A percentile compares a stretch with the other conserved stretches of the same genome.
These are phyloP conservation scores for Chloroceryle inda DNA, from an alignment of 2,797 vertebrate species.

Conservation along the genomic window DNA sequence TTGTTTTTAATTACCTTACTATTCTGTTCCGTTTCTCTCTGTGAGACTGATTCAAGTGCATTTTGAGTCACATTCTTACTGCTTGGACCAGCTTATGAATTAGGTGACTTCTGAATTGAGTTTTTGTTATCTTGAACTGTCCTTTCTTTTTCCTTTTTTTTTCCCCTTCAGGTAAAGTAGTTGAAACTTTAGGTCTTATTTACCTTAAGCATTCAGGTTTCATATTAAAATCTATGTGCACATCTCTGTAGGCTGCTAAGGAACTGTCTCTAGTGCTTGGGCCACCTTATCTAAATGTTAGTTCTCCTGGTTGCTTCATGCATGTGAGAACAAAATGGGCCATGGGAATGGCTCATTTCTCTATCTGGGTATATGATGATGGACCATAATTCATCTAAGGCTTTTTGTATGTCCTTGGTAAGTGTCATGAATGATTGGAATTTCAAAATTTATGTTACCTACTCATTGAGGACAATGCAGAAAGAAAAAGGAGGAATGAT, in stretches of 20 bases:
- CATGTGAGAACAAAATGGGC: background rate
- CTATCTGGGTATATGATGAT: background rate
- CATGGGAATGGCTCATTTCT: background rate
- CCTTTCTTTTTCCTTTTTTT: background rate
- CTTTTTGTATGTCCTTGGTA: background rate
- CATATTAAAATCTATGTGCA: background rate
- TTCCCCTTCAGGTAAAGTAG: background rate
- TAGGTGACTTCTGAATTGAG: background rate
- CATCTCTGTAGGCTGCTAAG: fast-evolving
- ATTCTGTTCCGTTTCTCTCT: background rate
- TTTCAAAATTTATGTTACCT: background rate
- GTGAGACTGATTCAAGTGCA: background rate
- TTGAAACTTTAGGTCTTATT: background rate
- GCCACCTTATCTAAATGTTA: background rate
- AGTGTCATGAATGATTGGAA: background rate
- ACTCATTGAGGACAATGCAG: background rate
- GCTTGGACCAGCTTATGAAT: background rate
- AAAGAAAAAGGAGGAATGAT: background rate
- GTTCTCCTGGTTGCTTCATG: background rate
- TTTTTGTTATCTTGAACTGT: background rate
- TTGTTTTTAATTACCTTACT: background rate
- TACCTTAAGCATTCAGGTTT: background rate
- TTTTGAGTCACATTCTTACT: background rate
- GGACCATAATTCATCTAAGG: background rate
- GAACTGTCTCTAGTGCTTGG: background rate